Evolutionary conservation across 1,140 invertebrate genomes (phyloP), one percentile per base, ranked within the genome.

Genomic region (Drosophila micromelanica): DNA sequence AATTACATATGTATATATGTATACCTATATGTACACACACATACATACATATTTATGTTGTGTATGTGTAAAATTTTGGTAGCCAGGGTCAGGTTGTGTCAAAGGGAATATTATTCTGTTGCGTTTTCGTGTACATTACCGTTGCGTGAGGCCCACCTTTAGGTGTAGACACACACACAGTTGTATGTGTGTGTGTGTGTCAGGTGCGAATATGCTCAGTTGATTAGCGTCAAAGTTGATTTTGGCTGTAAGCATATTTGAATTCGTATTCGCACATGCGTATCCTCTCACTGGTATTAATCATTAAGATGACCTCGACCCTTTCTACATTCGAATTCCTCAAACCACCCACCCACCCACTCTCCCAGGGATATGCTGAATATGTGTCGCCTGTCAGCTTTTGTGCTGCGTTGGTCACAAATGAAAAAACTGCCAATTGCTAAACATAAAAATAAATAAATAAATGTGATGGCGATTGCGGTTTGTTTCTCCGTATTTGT

Each of bases 381-480:
- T 67, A 57, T 60, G 11, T 35, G 43, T 60, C 48, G 45, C 60
- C 69, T 86, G 73, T 85, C 68, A 73, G 80, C 65, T 70, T 84
- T 73, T 85, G 45, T 80, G 76, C 56, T 85, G 80, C 62, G 70
- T 63, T 79, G 69, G 67, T 46, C 76, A 84, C 73, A 85, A 86
- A 86, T 86, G 77, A 86, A 69, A 77, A 85, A 85, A 68, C 74
- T 86, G 82, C 74, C 81, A 78, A 73, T 54, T 76, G 82, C 75
- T 69, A 75, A 80, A 81, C 78, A 86, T 81, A 81, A 81, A 86
- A 86, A 85, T 86, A 85, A 86, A 85, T 85, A 85, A 81, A 85
- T 86, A 86, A 86, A 81, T 81, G 76, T 86, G 81, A 87, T 87
- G 81, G 78, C 78, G 78, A 78, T 78, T 86, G 78, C 70, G 78